Evolutionary conservation across 1,140 invertebrate species (phyloP), one percentile per base, ranked within the genome.

Genomic region (Cyclina sinensis): DNA sequence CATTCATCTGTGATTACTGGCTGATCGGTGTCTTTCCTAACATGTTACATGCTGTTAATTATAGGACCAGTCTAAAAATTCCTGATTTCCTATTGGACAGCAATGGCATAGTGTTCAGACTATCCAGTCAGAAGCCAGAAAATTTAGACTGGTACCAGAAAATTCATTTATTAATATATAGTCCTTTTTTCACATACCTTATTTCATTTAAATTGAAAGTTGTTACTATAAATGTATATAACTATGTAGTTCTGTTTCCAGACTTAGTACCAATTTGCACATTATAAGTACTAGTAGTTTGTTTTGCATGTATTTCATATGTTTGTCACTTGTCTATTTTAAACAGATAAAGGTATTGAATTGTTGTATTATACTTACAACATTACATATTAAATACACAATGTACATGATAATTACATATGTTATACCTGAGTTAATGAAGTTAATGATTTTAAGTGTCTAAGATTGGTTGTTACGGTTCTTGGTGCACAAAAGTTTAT

Each of bases 401-500:
- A 43, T 43, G 43, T 43, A 62, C n/a, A 62, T 57, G 21, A 57
- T 57, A 21, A 7, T n/a, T 62, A 62, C 57, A 27, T 62, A 27
- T 62, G n/a, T 62, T 27, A 27, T 62, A n/a, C n/a, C 24, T 62
- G 57, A 62, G 24, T 62, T 62, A n/a, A 11, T 62, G 24, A 62
- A 27, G 57, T 27, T 27, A 27, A 27, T 62, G 57, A 21, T 57
- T 14, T 21, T 7, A 18, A 59, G 3, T 37, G 32, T 70, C 27
- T 70, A 7, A 11, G 9, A 37, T 14, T 11, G 65, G 37, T 39
- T 70, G 65, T 70, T 70, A 37, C 37, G 65, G 65, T 70, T 35
- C 32, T 70, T 70, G 65, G 65, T 70, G 65, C 73, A 76, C 73
- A 46, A 30, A 16, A 46, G 7, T 76, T 32, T 76, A 76, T 48